These are phyloP conservation scores for Scelioninae gen. 1 DNA, from an alignment of 2,888 invertebrate species.

Conservation along the genomic window DNA sequence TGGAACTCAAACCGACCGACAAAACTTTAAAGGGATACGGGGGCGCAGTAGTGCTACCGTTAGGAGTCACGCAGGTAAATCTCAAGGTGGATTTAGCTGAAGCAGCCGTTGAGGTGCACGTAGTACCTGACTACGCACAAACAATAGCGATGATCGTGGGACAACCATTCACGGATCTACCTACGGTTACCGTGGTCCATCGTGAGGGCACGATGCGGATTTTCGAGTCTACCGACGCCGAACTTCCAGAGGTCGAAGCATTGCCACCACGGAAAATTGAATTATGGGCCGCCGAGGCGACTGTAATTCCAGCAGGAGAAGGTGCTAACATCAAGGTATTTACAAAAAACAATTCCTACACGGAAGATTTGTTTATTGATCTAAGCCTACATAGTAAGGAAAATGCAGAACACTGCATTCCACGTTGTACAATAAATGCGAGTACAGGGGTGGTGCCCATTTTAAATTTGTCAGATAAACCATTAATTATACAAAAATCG, in stretches of 20 bases:
- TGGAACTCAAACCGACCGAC: neutral
- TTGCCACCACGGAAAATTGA: conserved; percentile 15
- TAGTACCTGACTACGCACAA: conserved; percentile 3
- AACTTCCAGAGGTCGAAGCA: conserved; percentile 1
- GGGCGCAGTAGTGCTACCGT: neutral
- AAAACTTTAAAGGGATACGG: neutral
- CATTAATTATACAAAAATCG: no score
- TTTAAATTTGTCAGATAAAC: no score
- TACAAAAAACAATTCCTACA: neutral
- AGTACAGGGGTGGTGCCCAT: no score
- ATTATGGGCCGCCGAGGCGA: neutral
- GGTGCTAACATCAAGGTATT: conserved; percentile 15
- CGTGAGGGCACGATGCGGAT: conserved; percentile 1
- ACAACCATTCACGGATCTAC: neutral
- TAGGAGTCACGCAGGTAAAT: neutral
- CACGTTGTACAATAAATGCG: conserved; percentile 4
- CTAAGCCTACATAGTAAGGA: conserved; percentile 15
- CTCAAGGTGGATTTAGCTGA: conserved; percentile 8
- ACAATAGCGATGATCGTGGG: neutral
- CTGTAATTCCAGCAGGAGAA: conserved; percentile 6
- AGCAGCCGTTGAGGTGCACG: neutral
- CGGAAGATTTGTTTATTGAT: conserved; percentile 6
- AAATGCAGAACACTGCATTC: conserved; percentile 21
- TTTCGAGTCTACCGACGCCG: neutral
- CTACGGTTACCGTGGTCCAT: neutral